Evolutionary conservation across 2,888 invertebrate genomes (phyloP).

Genomic region (Caenorhabditis auriculariae): DNA sequence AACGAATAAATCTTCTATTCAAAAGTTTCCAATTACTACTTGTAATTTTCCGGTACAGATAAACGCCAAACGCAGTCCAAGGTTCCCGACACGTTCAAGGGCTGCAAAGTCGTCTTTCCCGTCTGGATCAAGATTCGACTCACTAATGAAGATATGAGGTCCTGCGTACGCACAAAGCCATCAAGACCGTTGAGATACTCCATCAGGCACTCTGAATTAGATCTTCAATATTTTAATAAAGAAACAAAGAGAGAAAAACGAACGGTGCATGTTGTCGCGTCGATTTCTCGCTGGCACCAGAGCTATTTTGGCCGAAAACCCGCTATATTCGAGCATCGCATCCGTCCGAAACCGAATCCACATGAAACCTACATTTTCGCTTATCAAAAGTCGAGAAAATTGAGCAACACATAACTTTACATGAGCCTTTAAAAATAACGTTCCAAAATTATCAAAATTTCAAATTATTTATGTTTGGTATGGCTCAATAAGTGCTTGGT

Average conservation of each 20-base stretch:
- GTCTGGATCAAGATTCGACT: not conserved
- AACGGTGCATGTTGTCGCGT: slow-evolving; percentile 13
- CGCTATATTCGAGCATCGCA: slow-evolving; percentile 64
- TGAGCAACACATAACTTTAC: too few species aligned
- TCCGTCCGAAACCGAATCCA: slow-evolving; percentile 67
- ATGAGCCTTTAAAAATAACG: too few species aligned
- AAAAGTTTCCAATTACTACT: too few species aligned
- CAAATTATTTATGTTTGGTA: too few species aligned
- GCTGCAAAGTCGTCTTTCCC: slow-evolving; percentile 9
- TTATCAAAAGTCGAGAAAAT: too few species aligned
- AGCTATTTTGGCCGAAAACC: slow-evolving; percentile 65
- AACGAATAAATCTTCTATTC: too few species aligned
- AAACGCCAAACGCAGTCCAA: slow-evolving; percentile 58
- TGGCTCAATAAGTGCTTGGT: too few species aligned
- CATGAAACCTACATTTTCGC: slow-evolving; percentile 49
- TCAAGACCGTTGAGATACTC: slow-evolving; percentile 40
- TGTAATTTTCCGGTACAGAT: slow-evolving; percentile 30
- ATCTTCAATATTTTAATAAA: not conserved
- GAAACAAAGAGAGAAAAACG: not conserved
- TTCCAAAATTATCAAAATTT: too few species aligned
- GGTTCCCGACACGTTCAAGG: slow-evolving; percentile 24
- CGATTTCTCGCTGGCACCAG: slow-evolving; percentile 32
- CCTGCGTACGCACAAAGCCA: slow-evolving; percentile 42
- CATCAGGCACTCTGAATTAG: slow-evolving; percentile 48
- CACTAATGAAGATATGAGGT: slow-evolving; percentile 4